These are phyloP conservation scores for Rhizoglyphus robini DNA, from an alignment of 1,140 invertebrate species.

Conservation along the genomic window DNA sequence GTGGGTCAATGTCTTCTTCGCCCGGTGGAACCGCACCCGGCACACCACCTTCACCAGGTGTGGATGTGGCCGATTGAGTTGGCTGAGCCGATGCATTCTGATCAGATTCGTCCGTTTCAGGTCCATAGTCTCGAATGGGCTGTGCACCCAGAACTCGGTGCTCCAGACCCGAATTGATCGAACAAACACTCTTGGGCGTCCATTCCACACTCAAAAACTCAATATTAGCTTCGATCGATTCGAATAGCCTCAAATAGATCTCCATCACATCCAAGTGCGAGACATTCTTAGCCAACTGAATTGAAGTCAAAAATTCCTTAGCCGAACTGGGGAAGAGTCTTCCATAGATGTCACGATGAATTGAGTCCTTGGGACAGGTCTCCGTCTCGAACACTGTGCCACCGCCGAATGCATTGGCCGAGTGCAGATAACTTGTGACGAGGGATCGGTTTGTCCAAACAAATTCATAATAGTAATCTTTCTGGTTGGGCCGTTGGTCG, in stretches of 20 bases:
- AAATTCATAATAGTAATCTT: constrained; percentile 18
- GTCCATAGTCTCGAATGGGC: background rate
- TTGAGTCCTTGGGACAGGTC: constrained; percentile 9
- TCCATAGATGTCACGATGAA: background rate
- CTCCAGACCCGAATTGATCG: background rate
- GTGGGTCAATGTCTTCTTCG: constrained; percentile 14
- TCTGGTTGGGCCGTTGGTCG: background rate
- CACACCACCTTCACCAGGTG: background rate
- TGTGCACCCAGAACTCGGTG: background rate
- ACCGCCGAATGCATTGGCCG: background rate
- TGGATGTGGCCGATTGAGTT: background rate
- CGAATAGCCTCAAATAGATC: constrained; percentile 1
- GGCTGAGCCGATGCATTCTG: background rate
- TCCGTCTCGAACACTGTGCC: constrained; percentile 4
- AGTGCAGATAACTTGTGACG: background rate
- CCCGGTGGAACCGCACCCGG: too few relatives aligned
- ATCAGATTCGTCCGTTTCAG: background rate
- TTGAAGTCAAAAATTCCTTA: background rate
- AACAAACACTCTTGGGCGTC: constrained; percentile 2
- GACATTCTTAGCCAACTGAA: background rate
- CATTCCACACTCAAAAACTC: constrained; percentile 7
- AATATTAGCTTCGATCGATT: constrained; percentile 5
- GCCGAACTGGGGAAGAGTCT: background rate
- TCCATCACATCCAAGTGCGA: background rate
- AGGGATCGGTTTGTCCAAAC: constrained; percentile 20